Percentiles rank a stretch among this genome's conserved stretches.
phyloP scores from a whole-genome alignment of 2,797 vertebrate genomes.

The Sternarchorhynchus goeldii region DNA sequence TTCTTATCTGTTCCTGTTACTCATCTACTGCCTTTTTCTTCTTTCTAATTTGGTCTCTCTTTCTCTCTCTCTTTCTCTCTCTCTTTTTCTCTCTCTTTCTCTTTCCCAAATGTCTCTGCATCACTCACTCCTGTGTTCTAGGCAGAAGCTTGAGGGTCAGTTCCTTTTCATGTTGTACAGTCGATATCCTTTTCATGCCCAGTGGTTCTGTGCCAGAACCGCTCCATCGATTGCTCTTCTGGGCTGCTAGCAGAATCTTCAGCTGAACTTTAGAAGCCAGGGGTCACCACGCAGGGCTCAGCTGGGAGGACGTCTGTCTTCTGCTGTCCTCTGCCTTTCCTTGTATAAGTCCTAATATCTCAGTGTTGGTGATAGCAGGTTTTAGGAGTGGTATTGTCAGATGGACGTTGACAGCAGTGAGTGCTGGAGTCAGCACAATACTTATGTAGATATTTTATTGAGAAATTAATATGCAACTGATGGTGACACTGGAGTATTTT shows the following conservation, averaged over 20 bases:
- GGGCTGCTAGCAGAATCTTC: slow-evolving; percentile 43
- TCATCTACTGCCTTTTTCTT: background rate
- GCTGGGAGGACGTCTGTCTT: slow-evolving; percentile 21
- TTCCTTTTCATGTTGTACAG: slow-evolving; percentile 59
- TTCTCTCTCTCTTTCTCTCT: slow-evolving; percentile 3
- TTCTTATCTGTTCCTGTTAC: background rate
- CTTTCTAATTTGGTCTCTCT: background rate
- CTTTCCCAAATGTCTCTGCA: slow-evolving; percentile 9
- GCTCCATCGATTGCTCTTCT: slow-evolving; percentile 53
- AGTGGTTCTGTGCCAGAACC: slow-evolving; percentile 56
- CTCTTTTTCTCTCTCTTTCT: slow-evolving; percentile 4
- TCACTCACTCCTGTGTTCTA: slow-evolving; percentile 33
- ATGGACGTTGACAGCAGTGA: background rate
- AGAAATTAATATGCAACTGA: background rate
- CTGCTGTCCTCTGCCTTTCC: background rate
- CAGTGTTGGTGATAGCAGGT: background rate
- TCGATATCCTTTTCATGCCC: slow-evolving; percentile 53
- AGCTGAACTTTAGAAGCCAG: slow-evolving; percentile 46
- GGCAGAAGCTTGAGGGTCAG: slow-evolving; percentile 40
- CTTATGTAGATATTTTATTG: background rate
- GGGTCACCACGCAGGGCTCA: slow-evolving; percentile 26
- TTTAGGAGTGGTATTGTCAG: background rate
- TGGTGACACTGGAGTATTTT: background rate
- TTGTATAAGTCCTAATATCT: background rate
- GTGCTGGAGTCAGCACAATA: background rate